Evolutionary conservation across 2,888 invertebrate species (phyloP).

Genomic region (Anarsia innoxiella): DNA sequence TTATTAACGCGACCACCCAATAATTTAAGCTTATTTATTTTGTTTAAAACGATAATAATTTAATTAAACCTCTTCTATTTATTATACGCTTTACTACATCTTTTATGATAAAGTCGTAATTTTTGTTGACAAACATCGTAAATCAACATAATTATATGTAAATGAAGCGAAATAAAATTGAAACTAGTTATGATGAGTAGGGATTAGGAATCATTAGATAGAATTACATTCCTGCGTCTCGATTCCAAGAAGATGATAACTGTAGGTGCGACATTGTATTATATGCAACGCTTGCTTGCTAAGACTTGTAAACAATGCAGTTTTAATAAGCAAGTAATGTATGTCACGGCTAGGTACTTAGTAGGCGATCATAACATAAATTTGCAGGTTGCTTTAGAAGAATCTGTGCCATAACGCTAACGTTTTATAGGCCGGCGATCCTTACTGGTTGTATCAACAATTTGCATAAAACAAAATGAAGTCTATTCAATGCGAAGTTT

Average conservation of each 20-base stretch:
- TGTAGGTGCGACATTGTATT: too few species aligned
- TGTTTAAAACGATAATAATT: too few species aligned
- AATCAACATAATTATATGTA: not conserved
- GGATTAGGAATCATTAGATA: not conserved
- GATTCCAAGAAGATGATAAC: too few species aligned
- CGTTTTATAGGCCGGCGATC: slow-evolving; percentile 34
- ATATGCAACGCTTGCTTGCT: not conserved
- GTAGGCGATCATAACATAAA: too few species aligned
- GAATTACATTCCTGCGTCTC: not conserved
- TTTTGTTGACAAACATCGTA: not conserved
- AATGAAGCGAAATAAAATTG: not conserved
- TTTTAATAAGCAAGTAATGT: not conserved
- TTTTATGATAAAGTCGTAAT: too few species aligned
- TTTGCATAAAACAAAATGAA: slow-evolving; percentile 28
- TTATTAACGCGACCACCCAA: too few species aligned
- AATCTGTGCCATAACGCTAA: slow-evolving; percentile 48
- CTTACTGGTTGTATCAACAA: slow-evolving; percentile 22
- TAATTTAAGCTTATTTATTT: too few species aligned
- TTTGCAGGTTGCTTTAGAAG: too few species aligned
- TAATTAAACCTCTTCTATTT: too few species aligned
- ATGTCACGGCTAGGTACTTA: too few species aligned
- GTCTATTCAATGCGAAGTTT: slow-evolving; percentile 19
- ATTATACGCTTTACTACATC: too few species aligned
- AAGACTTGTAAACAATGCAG: not conserved
- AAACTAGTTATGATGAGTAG: slow-evolving; percentile 23